Evolutionary conservation across 2,888 invertebrate species (phyloP).

Genomic region (Diadromus collaris): DNA sequence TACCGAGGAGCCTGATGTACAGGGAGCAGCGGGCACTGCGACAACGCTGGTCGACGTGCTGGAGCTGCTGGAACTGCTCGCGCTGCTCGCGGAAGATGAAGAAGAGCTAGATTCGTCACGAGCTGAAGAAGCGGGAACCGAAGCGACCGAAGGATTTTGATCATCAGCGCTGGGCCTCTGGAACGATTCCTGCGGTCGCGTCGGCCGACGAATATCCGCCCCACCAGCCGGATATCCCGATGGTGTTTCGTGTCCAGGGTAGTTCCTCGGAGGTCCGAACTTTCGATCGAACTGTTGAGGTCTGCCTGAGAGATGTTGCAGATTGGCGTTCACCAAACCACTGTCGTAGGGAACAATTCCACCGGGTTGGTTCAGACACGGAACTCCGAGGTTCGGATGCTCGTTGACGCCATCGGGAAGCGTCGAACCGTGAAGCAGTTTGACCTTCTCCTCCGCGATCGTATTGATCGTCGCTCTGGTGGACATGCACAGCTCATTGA

Average conservation of each 20-base stretch:
- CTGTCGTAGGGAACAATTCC: neutral
- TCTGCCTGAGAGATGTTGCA: neutral
- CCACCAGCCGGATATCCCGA: conserved; percentile 11
- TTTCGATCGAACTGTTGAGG: neutral
- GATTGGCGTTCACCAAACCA: neutral
- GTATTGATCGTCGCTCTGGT: neutral
- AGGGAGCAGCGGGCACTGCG: neutral
- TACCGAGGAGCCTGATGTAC: neutral
- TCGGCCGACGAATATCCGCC: neutral
- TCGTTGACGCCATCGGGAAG: neutral
- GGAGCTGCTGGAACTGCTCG: no score
- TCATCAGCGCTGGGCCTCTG: neutral
- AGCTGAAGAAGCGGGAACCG: neutral
- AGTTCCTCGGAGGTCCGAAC: neutral
- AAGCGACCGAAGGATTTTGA: neutral
- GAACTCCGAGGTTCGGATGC: conserved; percentile 10
- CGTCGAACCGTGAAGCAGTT: neutral
- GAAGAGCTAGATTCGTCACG: neutral
- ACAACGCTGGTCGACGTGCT: no score
- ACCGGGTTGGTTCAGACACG: neutral
- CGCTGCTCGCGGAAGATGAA: neutral
- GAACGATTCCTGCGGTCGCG: neutral
- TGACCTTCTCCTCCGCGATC: neutral
- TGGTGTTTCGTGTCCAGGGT: neutral
- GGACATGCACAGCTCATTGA: neutral